Conservation (phyloP, 2,888 invertebrate species). For the Periphyllus acericola region DNA sequence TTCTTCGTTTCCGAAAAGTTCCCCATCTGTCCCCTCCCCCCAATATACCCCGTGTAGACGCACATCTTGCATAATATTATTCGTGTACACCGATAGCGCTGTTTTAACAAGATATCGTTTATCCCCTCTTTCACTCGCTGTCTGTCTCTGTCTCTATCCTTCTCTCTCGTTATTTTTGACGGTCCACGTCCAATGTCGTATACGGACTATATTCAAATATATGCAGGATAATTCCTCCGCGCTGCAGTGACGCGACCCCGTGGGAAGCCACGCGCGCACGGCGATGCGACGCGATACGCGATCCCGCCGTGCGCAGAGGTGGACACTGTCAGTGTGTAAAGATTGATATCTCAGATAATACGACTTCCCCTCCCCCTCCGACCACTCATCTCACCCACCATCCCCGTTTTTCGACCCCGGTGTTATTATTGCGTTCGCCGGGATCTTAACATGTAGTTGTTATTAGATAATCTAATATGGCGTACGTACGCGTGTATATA, state of each 20-base stretch:
- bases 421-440: neutral
- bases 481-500: neutral
- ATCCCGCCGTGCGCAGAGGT: conserved; percentile 25
- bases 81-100: neutral
- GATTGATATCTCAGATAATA: conserved; percentile 49
- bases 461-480: neutral
- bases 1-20: no score
- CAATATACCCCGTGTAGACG: no score
- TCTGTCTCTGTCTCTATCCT: no score
- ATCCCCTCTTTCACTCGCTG: no score
- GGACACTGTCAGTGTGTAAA: neutral
- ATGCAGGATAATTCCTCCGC: no score
- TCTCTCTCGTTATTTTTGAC: neutral
- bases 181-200: neutral
- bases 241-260: conserved; percentile 38
- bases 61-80: no score
- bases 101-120: neutral
- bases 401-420: neutral
- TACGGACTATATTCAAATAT: neutral
- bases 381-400: neutral
- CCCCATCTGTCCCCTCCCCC: no score
- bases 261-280: conserved; percentile 21
- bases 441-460: neutral
- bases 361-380: neutral
- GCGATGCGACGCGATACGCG: neutral